Evolutionary conservation across 2,888 invertebrate species (phyloP).

Genomic region (Mimachlamys varia): DNA sequence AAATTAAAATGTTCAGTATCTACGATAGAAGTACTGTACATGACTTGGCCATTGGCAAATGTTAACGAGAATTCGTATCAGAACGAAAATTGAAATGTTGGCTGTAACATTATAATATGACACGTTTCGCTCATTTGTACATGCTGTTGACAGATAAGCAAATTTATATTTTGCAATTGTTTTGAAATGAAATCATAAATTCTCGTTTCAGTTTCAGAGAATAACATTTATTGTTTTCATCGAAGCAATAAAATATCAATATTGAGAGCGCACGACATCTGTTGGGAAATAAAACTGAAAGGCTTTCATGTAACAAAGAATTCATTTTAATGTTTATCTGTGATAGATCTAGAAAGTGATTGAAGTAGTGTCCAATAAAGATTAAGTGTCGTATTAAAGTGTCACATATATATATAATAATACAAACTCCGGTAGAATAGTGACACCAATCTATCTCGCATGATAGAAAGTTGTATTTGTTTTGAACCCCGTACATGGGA

Average conservation of each 20-base stretch:
- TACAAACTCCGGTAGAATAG: too few species aligned
- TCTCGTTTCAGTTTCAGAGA: background rate
- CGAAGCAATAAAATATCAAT: background rate
- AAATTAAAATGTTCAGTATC: background rate
- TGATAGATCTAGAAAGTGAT: too few species aligned
- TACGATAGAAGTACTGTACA: background rate
- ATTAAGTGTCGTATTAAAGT: background rate
- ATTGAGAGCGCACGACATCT: background rate
- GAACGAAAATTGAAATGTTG: background rate
- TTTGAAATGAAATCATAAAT: background rate
- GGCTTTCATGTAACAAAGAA: background rate
- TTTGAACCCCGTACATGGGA: too few species aligned
- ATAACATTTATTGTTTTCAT: background rate
- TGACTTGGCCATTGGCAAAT: background rate
- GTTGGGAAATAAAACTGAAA: background rate
- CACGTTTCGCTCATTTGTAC: background rate
- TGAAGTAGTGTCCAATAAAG: background rate
- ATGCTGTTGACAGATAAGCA: background rate
- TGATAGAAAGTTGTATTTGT: too few species aligned
- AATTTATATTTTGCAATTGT: background rate
- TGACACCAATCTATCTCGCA: too few species aligned
- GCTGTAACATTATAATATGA: background rate
- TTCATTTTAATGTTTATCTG: background rate
- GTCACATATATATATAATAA: too few species aligned
- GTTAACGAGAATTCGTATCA: background rate